A percentile compares a stretch with the other conserved stretches of the same genome.
Evolutionary conservation across 2,888 invertebrate genomes (phyloP).

Genomic region (Ophioninae sp.): DNA sequence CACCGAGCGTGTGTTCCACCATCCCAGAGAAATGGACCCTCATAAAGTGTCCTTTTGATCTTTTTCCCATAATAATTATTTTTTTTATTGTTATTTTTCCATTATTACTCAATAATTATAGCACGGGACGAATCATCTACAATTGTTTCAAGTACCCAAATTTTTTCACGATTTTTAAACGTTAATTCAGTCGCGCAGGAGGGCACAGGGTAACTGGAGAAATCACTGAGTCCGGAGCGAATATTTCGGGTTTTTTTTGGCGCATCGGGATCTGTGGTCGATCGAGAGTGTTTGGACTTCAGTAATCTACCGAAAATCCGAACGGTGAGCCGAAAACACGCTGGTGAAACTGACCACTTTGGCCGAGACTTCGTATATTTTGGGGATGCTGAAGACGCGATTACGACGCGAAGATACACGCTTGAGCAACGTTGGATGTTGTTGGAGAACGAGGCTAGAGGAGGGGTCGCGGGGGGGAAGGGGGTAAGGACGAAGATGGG

Average conservation of each 20-base stretch:
- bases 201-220: neutral
- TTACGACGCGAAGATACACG: neutral
- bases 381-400: neutral
- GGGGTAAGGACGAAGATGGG: slow-evolving; percentile 6
- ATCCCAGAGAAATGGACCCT: neutral
- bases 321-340: too few relatives aligned
- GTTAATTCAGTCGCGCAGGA: neutral
- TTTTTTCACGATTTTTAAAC: too few relatives aligned
- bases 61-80: neutral
- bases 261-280: neutral
- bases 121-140: too few relatives aligned
- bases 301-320: neutral
- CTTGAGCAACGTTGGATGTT: neutral
- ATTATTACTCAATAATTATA: too few relatives aligned
- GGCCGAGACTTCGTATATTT: neutral
- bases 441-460: neutral
- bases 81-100: too few relatives aligned
- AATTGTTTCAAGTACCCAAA: too few relatives aligned
- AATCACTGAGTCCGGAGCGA: neutral
- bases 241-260: neutral
- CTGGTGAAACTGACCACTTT: neutral
- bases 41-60: neutral
- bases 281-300: neutral
- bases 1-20: neutral
- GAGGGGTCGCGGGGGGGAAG: neutral